These are phyloP conservation scores for Tachina fera DNA, from an alignment of 2,888 invertebrate species.

Conservation along the genomic window DNA sequence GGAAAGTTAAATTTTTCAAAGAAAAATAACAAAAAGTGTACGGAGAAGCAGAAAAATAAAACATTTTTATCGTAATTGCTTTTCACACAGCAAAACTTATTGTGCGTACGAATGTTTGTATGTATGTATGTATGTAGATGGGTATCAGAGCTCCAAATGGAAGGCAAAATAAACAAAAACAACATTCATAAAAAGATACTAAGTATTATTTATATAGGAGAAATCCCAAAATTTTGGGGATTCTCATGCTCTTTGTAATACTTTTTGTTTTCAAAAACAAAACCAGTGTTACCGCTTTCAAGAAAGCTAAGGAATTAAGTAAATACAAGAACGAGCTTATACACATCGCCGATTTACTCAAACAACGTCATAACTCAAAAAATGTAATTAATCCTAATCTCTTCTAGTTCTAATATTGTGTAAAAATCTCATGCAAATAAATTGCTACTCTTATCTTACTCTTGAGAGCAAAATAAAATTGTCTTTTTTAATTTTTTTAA, in stretches of 20 bases:
- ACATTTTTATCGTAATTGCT: conserved; percentile 52
- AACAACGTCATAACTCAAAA: too few relatives aligned
- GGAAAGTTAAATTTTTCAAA: conserved; percentile 48
- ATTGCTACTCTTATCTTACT: too few relatives aligned
- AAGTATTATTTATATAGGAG: conserved; percentile 18
- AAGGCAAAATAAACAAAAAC: conserved; percentile 45
- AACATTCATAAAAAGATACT: conserved; percentile 6
- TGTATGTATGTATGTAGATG: conserved; percentile 9
- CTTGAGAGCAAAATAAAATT: too few relatives aligned
- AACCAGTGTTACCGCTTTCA: neutral
- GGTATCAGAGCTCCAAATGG: conserved; percentile 49
- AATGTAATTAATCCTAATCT: too few relatives aligned
- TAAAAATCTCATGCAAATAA: too few relatives aligned
- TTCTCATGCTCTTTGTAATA: neutral
- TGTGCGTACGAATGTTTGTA: neutral
- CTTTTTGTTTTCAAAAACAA: neutral
- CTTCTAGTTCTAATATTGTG: too few relatives aligned
- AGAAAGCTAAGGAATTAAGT: too few relatives aligned
- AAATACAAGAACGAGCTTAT: too few relatives aligned
- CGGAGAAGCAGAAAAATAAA: conserved; percentile 38
- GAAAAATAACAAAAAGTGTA: conserved; percentile 49
- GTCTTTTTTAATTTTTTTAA: too few relatives aligned
- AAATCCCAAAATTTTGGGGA: neutral
- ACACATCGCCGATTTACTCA: too few relatives aligned
- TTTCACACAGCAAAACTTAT: conserved; percentile 49